Evolutionary conservation across 2,888 invertebrate species (phyloP), one percentile per base, ranked within the genome.

Genomic region (Mythimna lalbum): DNA sequence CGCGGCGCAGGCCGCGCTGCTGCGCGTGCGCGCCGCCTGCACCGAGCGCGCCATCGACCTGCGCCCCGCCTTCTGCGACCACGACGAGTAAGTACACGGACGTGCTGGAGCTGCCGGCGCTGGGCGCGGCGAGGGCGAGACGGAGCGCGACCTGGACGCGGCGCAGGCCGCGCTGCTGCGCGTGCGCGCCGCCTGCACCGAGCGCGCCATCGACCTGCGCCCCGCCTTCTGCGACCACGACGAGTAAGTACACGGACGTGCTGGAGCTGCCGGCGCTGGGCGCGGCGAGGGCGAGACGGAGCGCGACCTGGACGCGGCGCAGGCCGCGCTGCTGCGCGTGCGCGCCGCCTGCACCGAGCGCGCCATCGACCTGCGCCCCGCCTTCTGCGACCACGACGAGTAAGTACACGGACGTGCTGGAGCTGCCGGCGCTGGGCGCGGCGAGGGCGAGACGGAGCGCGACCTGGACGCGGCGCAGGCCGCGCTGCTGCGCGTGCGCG

Each of bases 191-290:
- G 96, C 97, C 76, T 96, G 97, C 71, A 91, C 92, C 59, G 97
- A 97, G 87, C 96, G 97, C 76, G 90, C 97, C 67, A 96, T 98
- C 59, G 95, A 97, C 80, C 90, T 98, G 74, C 96, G 97, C 77
- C 97, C 97, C 0, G 96, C 97, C 76, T 98, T 98, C 90, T 96
- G 96, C 60, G 97, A 97, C 83, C 97, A 97, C 83, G 98, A 98
- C 89, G 96, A 96, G 98, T 27, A 27, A 27, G 27, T 27, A 27
- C 27, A 27, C 27, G 1, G 2, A 27, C 3, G 94, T 95, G 71
- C 95, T 97, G 5, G 92, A 94, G 79, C 93, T 96, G 19, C 97
- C 97, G 1, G 96, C 97, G 2, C 83, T 87, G 36, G 90, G 90
- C 36, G 90, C 93, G 88, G 86, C 57, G 90, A 84, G 43, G 88